A percentile compares a stretch with the other conserved stretches of the same genome.
Evolutionary conservation across 2,888 invertebrate genomes (phyloP).

Genomic region (Tipula unca): DNA sequence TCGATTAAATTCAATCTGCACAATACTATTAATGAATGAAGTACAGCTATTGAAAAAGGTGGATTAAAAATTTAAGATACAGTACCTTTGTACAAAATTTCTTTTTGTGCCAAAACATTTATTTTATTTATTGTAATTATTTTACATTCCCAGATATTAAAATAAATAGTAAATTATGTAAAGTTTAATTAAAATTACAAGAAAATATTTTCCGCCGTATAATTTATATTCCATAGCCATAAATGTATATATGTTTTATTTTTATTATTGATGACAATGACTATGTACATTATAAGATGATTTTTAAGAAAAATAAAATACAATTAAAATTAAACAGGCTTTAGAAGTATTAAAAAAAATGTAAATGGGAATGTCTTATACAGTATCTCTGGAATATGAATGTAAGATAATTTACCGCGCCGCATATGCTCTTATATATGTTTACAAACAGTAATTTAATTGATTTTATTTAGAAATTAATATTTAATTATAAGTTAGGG

Average conservation of each 20-base stretch:
- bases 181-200: background rate
- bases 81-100: no score
- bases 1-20: no score
- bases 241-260: background rate
- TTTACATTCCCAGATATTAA: background rate
- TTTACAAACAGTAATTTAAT: background rate
- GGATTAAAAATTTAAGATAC: no score
- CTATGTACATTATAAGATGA: background rate
- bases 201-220: background rate
- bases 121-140: background rate
- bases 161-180: background rate
- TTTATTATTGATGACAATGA: slow-evolving; percentile 8
- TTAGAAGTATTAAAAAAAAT: background rate
- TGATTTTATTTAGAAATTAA: background rate
- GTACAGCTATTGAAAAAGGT: no score
- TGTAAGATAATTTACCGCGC: background rate
- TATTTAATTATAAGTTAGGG: background rate
- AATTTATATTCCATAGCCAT: background rate
- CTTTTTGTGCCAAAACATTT: no score
- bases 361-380: background rate
- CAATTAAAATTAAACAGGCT: background rate
- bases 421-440: background rate
- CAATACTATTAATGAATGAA: no score
- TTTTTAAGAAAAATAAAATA: background rate
- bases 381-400: background rate